Evolutionary conservation across 2,888 invertebrate genomes (phyloP).

Genomic region (Tupiocoris notatus): DNA sequence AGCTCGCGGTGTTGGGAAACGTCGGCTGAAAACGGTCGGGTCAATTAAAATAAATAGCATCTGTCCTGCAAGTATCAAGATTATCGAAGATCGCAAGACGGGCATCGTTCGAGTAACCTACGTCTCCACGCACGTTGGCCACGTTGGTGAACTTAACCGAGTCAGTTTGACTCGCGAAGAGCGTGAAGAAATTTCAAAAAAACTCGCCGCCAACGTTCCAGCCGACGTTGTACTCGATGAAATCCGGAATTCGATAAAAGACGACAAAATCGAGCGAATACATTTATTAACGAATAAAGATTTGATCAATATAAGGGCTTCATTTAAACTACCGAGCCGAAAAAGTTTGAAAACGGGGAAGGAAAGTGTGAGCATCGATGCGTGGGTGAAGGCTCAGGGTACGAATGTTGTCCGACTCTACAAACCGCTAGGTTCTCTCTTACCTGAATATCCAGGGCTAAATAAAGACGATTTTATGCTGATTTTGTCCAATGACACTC

Average conservation of each 20-base stretch:
- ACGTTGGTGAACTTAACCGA: not conserved
- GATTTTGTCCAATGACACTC: slow-evolving; percentile 6
- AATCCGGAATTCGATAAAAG: slow-evolving; percentile 1
- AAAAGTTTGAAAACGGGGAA: not conserved
- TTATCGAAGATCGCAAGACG: not conserved
- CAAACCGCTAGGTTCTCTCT: slow-evolving; percentile 46
- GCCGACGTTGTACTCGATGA: slow-evolving; percentile 13
- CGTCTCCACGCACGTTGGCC: slow-evolving; percentile 16
- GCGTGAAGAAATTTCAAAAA: not conserved
- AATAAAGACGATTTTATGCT: slow-evolving; percentile 47
- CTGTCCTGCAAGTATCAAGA: slow-evolving; percentile 16
- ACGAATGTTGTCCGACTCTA: slow-evolving; percentile 41
- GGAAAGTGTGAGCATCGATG: slow-evolving; percentile 11
- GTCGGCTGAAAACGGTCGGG: slow-evolving; percentile 14
- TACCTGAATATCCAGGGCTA: slow-evolving; percentile 44
- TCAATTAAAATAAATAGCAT: slow-evolving; percentile 15
- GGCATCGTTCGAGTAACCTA: slow-evolving; percentile 12
- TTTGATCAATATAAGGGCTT: slow-evolving; percentile 5
- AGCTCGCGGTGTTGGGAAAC: not conserved
- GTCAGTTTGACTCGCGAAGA: slow-evolving; percentile 19
- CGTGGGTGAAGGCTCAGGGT: not conserved
- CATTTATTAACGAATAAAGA: slow-evolving; percentile 12
- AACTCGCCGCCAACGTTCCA: slow-evolving; percentile 5
- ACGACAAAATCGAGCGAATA: slow-evolving; percentile 2
- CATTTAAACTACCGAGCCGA: not conserved